Evolutionary conservation across 2,888 invertebrate genomes (phyloP).

Genomic region (Tethea ocularis): DNA sequence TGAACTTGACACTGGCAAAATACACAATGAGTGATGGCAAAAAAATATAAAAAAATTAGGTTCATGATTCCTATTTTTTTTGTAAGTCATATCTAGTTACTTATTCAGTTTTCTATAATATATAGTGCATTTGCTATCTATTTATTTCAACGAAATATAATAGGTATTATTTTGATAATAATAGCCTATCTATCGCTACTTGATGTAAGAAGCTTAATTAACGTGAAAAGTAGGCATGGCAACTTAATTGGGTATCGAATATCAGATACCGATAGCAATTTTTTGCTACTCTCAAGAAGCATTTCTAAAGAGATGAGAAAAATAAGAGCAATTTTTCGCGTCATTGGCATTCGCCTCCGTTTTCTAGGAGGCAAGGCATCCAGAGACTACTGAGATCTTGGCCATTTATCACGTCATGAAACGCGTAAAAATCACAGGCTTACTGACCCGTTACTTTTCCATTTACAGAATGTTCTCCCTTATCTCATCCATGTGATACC

Average conservation of each 20-base stretch:
- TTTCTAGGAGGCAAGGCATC: conserved; percentile 41
- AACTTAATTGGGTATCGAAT: conserved; percentile 13
- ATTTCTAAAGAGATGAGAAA: conserved; percentile 57
- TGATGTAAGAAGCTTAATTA: conserved; percentile 16
- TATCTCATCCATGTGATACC: conserved; percentile 68
- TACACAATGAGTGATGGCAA: no score
- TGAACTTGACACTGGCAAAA: no score
- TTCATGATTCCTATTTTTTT: no score
- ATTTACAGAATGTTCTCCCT: conserved; percentile 70
- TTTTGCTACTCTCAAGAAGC: conserved; percentile 31
- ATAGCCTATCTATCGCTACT: background rate
- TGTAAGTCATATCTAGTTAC: no score
- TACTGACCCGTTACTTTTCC: conserved; percentile 77
- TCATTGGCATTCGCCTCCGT: conserved; percentile 67
- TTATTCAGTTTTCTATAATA: no score
- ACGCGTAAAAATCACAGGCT: conserved; percentile 64
- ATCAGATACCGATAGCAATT: conserved; percentile 22
- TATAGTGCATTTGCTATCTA: no score
- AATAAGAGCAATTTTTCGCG: conserved; percentile 70
- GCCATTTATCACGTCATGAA: conserved; percentile 75
- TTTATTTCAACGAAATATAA: background rate
- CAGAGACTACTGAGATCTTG: conserved; percentile 39
- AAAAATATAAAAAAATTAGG: no score
- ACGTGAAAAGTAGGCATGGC: conserved; percentile 8
- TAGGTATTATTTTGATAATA: background rate